A percentile compares a stretch with the other conserved stretches of the same genome.
These are phyloP conservation scores for Helobdella robusta DNA, from an alignment of 2,888 invertebrate species.

Conservation along the genomic window DNA sequence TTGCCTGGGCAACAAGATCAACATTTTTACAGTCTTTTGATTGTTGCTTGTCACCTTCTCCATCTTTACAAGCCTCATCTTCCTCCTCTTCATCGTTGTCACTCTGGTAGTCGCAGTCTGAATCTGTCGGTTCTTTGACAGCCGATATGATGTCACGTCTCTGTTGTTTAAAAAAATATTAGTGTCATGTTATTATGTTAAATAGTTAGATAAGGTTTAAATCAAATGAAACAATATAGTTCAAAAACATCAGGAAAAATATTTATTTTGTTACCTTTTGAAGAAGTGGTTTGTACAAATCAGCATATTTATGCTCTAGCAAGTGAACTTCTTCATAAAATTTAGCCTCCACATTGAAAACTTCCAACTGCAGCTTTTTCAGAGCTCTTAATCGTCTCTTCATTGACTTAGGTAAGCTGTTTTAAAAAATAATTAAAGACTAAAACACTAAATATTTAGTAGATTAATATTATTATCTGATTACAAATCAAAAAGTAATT, in stretches of 20 bases:
- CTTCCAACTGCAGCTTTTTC: constrained; percentile 24
- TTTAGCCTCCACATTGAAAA: constrained; percentile 24
- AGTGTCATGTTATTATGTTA: too few species aligned
- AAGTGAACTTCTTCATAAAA: constrained; percentile 28
- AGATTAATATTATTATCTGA: neutral
- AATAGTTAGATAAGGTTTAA: neutral
- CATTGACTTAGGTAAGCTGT: constrained; percentile 25
- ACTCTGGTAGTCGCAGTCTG: constrained; percentile 24
- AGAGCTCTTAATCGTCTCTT: constrained; percentile 26
- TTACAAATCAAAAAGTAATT: neutral
- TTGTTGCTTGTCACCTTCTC: constrained; percentile 20
- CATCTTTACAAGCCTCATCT: constrained; percentile 19
- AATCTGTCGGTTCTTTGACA: constrained; percentile 28
- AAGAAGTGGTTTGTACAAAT: constrained; percentile 19
- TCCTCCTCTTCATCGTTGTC: constrained; percentile 30
- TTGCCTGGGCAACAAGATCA: too few species aligned
- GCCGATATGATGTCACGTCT: constrained; percentile 23
- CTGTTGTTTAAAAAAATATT: constrained; percentile 3
- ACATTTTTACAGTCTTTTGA: neutral
- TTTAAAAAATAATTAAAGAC: too few species aligned
- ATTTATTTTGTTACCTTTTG: constrained; percentile 24
- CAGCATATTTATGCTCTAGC: constrained; percentile 24
- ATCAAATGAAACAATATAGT: neutral
- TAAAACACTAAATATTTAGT: neutral
- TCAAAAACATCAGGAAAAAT: neutral